Evolutionary conservation across 2,113 vertebrate genomes (phyloP), one percentile per base, ranked within the genome.

Genomic region (Menidia beryllina): DNA sequence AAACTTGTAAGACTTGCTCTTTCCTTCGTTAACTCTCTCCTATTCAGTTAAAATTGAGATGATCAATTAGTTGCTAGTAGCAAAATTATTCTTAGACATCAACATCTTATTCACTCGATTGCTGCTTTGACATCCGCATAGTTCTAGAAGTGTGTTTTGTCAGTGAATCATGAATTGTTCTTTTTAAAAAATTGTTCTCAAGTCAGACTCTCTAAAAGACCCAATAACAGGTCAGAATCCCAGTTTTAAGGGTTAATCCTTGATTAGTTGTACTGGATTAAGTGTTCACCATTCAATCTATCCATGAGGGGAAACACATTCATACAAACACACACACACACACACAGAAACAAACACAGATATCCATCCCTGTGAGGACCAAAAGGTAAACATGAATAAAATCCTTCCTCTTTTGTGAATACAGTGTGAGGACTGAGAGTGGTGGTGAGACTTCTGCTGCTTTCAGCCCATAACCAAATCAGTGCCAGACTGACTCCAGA

Each of bases 401-500:
- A 34, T 2, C 5, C n/a, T 45, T 3, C 15, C 17, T 12, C 39
- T 2, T 41, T 15, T 41, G 13, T 43, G 41, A 17, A 14, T 17
- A 43, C 41, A 9, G 41, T 45, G 41, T 6, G 3, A 45, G 41
- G 17, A 45, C 15, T n/a, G 41, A 45, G 49, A 51, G 38, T 34
- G 21, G 27, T 60, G 10, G 55, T n/a, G 21, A 60, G 52, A 87
- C 79, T 38, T 36, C 57, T 58, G 25, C 82, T 72, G 19, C 55
- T 72, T 75, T 62, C 72, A 26, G 79, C 75, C 69, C 65, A 68
- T 52, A 54, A 75, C 49, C 49, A 7, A 41, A 64, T 50, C 66
- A 54, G 43, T 13, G 59, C 54, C 63, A 75, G 78, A 83, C 87
- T 75, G 77, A 84, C 69, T 53, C 56, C 45, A 2, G 59, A 76